These are phyloP conservation scores for Ostrea denselamellosa DNA, from an alignment of 1,140 invertebrate species.

Conservation along the genomic window DNA sequence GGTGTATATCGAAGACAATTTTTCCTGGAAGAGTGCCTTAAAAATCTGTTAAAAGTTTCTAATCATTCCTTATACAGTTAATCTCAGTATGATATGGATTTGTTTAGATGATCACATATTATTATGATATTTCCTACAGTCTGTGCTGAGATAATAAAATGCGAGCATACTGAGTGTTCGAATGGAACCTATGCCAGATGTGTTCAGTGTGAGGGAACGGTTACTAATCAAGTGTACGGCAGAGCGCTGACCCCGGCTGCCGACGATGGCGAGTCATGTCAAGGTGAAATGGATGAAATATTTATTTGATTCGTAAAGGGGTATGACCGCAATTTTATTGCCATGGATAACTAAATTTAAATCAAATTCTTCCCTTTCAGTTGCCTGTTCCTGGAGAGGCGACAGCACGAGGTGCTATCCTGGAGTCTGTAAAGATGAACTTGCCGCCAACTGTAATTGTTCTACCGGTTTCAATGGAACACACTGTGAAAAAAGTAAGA, in stretches of 20 bases:
- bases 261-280: constrained; percentile 46
- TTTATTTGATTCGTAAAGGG: too few species aligned
- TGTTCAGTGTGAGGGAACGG: constrained; percentile 53
- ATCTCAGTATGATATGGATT: background rate
- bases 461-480: constrained; percentile 54
- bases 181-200: constrained; percentile 35
- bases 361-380: constrained; percentile 41
- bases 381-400: constrained; percentile 62
- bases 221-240: constrained; percentile 42
- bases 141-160: constrained; percentile 46
- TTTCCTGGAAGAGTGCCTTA: background rate
- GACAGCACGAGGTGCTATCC: constrained; percentile 61
- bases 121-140: constrained; percentile 15
- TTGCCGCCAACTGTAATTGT: constrained; percentile 55
- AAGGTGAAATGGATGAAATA: constrained; percentile 9
- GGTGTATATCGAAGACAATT: background rate
- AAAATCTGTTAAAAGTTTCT: background rate
- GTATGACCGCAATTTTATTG: background rate
- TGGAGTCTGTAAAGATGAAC: constrained; percentile 53
- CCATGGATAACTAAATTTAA: background rate
- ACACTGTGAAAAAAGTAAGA: constrained; percentile 61
- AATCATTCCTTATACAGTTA: background rate
- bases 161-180: constrained; percentile 46
- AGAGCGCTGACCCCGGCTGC: constrained; percentile 45
- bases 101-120: background rate